Conservation (phyloP, 2,113 vertebrate species). For the Cathartes aura region DNA sequence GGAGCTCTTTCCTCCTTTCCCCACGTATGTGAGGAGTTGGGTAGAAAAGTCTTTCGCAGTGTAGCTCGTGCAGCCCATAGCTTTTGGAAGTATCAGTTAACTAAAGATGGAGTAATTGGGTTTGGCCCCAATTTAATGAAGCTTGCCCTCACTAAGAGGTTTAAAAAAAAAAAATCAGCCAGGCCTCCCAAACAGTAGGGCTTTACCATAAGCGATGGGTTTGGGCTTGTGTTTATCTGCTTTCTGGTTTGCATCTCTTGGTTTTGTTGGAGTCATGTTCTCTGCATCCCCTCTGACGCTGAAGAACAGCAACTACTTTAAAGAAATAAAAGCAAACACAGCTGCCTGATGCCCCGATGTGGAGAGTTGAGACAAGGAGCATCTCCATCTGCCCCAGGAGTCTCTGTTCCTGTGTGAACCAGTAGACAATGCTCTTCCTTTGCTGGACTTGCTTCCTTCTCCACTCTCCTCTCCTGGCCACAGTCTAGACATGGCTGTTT, state of each 20-base stretch:
- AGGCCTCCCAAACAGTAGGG: neutral
- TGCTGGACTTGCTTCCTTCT: neutral
- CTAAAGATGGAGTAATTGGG: neutral
- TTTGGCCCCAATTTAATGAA: neutral
- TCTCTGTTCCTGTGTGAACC: neutral
- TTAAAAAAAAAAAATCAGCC: neutral
- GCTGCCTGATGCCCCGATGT: neutral
- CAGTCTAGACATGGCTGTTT: neutral
- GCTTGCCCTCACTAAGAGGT: neutral
- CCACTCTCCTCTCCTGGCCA: neutral
- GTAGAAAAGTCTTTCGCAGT: neutral
- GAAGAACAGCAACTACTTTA: neutral
- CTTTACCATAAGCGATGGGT: neutral
- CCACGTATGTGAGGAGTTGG: rapidly evolving
- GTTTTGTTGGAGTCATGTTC: neutral
- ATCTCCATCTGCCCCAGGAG: neutral
- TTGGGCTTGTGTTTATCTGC: neutral
- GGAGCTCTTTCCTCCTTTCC: neutral
- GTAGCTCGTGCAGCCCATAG: rapidly evolving
- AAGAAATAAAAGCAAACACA: neutral
- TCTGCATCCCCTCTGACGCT: neutral
- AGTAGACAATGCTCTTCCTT: neutral
- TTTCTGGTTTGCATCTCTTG: neutral
- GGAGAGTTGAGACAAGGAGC: rapidly evolving
- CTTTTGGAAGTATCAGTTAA: neutral